Conservation (phyloP, 2,113 vertebrate genomes). For the Abramis brama region DNA sequence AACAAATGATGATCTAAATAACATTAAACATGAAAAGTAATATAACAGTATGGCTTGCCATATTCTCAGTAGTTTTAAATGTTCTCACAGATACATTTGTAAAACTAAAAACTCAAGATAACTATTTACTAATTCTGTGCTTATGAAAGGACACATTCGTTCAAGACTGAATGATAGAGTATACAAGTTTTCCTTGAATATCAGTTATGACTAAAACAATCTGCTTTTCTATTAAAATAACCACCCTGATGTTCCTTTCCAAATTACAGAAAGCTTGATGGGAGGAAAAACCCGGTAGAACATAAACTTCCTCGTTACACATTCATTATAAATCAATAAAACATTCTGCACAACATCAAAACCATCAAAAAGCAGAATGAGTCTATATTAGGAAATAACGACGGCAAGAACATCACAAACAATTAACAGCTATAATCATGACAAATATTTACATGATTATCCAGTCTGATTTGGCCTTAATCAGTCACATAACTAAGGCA, state of each 20-base stretch:
- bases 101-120: neutral
- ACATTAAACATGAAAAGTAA: neutral
- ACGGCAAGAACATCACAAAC: neutral
- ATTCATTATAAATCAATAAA: neutral
- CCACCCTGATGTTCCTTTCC: neutral
- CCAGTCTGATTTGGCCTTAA: neutral
- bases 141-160: neutral
- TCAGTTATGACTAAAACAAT: neutral
- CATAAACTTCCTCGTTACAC: neutral
- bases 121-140: neutral
- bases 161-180: neutral
- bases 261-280: neutral
- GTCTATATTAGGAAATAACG: neutral
- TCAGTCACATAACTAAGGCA: neutral
- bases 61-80: conserved; percentile 20
- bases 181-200: neutral
- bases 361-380: neutral
- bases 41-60: neutral
- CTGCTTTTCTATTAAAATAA: neutral
- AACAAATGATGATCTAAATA: neutral
- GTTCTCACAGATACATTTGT: neutral
- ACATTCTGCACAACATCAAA: neutral
- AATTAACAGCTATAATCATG: neutral
- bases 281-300: neutral
- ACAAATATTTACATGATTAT: neutral